These are phyloP conservation scores for Protobothrops flavoviridis DNA, from an alignment of 2,113 vertebrate genomes.

Conservation along the genomic window DNA sequence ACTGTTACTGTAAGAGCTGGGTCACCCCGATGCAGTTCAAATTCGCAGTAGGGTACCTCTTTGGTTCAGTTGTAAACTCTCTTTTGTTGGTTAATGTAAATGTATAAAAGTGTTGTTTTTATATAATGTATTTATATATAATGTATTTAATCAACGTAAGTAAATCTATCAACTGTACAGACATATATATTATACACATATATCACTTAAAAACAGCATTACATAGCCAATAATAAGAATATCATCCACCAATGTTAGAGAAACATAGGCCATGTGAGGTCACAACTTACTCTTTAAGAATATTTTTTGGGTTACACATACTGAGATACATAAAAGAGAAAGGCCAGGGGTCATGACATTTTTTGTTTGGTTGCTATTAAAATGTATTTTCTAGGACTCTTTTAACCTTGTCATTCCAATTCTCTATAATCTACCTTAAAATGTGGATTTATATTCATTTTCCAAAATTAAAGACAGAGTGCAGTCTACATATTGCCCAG, in stretches of 20 bases:
- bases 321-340: not conserved
- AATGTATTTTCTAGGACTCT: not conserved
- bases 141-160: not conserved
- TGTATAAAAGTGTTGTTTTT: not conserved
- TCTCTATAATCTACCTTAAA: not conserved
- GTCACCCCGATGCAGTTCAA: not conserved
- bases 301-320: not conserved
- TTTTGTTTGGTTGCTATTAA: not conserved
- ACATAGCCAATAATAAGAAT: not conserved
- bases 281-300: not conserved
- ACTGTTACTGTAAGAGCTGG: not conserved
- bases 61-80: not conserved
- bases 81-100: not conserved
- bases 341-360: not conserved
- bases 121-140: not conserved
- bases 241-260: not conserved
- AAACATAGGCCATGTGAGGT: not conserved
- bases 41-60: not conserved
- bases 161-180: not conserved
- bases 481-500: not conserved
- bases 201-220: not conserved
- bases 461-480: not conserved
- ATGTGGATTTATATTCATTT: not conserved
- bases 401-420: not conserved
- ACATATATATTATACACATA: not conserved